These are phyloP conservation scores for Lutjanus argentimaculatus DNA, from an alignment of 2,797 vertebrate species.

Conservation along the genomic window DNA sequence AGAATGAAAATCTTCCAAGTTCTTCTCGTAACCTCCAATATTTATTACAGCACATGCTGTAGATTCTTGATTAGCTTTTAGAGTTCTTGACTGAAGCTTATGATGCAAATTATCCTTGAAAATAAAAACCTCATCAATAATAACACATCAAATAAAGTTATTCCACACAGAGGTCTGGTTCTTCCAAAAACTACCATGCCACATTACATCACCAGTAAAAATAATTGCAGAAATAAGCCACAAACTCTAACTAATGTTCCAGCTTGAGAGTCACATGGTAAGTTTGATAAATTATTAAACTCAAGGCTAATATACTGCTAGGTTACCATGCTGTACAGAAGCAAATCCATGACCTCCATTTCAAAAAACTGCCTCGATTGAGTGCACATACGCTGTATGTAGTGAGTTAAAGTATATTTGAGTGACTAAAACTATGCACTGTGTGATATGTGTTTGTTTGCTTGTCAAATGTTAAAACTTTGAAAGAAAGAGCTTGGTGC, in stretches of 20 bases:
- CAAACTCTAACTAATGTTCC: not conserved
- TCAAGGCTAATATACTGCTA: not conserved
- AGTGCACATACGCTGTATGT: not conserved
- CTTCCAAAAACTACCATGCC: conserved; percentile 10
- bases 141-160: conserved; percentile 8
- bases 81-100: not conserved
- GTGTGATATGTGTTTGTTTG: not conserved
- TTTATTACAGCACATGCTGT: not conserved
- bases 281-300: conserved; percentile 14
- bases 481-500: no score
- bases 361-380: not conserved
- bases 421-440: not conserved
- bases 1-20: not conserved
- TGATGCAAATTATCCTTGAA: conserved; percentile 6
- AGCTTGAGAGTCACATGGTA: not conserved
- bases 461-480: not conserved
- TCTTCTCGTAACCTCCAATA: not conserved
- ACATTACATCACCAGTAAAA: conserved; percentile 27
- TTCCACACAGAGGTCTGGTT: conserved; percentile 16
- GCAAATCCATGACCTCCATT: not conserved
- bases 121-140: conserved; percentile 5
- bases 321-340: not conserved
- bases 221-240: conserved; percentile 15
- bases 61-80: not conserved
- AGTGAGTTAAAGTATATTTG: not conserved